A percentile compares a stretch with the other conserved stretches of the same genome.
These are phyloP conservation scores for Ernsta delagoae DNA, from an alignment of 2,888 invertebrate genomes.

Conservation along the genomic window DNA sequence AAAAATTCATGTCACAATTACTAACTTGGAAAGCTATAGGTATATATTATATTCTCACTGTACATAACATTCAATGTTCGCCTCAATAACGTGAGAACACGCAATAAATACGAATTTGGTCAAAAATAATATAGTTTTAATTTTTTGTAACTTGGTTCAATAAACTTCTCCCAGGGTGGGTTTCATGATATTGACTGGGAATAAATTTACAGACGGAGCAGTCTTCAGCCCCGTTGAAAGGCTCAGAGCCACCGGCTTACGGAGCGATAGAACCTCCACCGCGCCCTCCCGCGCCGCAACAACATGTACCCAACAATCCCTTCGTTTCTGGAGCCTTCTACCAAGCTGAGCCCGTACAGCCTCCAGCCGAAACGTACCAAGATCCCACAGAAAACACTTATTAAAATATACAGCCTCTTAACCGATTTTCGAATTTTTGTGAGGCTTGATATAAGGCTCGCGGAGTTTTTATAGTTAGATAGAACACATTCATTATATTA, in stretches of 20 bases:
- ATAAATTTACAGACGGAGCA: conserved; percentile 63
- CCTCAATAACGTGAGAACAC: too few relatives aligned
- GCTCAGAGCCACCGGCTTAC: conserved; percentile 66
- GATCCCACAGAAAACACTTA: conserved; percentile 73
- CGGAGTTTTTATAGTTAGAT: conserved; percentile 51
- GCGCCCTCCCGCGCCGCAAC: conserved; percentile 80
- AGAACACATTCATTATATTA: conserved; percentile 49
- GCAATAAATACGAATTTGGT: too few relatives aligned
- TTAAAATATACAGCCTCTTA: conserved; percentile 44
- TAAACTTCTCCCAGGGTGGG: too few relatives aligned
- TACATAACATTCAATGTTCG: too few relatives aligned
- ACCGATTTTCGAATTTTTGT: conserved; percentile 10
- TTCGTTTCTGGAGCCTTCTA: conserved; percentile 86
- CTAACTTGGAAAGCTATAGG: too few relatives aligned
- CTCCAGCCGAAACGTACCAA: conserved; percentile 84
- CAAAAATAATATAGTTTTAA: too few relatives aligned
- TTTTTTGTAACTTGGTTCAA: too few relatives aligned
- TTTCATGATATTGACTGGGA: conserved; percentile 9
- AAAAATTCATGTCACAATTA: too few relatives aligned
- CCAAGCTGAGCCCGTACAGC: conserved; percentile 87
- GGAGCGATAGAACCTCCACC: conserved; percentile 74
- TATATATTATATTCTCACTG: too few relatives aligned
- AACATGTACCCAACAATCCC: conserved; percentile 85
- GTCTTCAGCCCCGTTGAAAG: conserved; percentile 69
- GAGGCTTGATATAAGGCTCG: conserved; percentile 31